Percentiles rank a stretch among this genome's conserved stretches.
Evolutionary conservation across 1,140 invertebrate species (phyloP).

Genomic region (Drosophila funebris): DNA sequence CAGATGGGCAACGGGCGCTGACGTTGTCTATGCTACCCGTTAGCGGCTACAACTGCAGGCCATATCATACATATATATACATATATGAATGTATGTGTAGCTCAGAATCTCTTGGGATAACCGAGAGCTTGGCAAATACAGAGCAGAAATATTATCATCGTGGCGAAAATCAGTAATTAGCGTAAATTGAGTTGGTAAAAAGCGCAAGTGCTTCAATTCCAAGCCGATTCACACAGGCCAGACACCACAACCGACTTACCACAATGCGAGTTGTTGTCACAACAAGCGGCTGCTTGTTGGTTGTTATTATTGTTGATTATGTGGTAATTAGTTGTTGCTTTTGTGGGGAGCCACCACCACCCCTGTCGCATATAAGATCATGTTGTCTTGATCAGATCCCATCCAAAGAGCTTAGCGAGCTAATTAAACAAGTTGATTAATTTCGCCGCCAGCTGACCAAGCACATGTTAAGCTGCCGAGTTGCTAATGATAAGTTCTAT

Average conservation of each 20-base stretch:
- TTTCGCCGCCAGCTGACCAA: conserved; percentile 53
- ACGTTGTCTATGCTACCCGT: conserved; percentile 21
- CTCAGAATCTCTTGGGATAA: conserved; percentile 16
- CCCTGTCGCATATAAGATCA: not conserved
- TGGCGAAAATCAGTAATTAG: conserved; percentile 78
- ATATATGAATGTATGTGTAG: not conserved
- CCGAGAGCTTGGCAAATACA: conserved; percentile 30
- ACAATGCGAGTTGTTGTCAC: conserved; percentile 48
- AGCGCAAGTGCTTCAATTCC: conserved; percentile 69
- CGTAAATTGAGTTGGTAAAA: conserved; percentile 81
- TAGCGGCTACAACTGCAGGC: not conserved
- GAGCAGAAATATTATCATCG: conserved; percentile 48
- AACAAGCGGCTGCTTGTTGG: not conserved
- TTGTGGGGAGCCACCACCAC: conserved; percentile 58
- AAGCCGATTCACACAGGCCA: conserved; percentile 3
- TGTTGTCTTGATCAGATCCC: conserved; percentile 53
- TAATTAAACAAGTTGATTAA: conserved; percentile 78
- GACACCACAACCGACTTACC: conserved; percentile 5
- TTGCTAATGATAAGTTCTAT: conserved; percentile 2
- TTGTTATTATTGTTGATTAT: conserved; percentile 58
- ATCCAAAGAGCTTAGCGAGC: conserved; percentile 58
- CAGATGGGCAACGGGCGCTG: conserved; percentile 59
- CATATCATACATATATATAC: not conserved
- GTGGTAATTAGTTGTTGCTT: conserved; percentile 79
- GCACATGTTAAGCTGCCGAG: not conserved